A percentile compares a stretch with the other conserved stretches of the same genome.
Evolutionary conservation across 2,113 vertebrate genomes (phyloP).

Genomic region (Bolborhynchus lineola): DNA sequence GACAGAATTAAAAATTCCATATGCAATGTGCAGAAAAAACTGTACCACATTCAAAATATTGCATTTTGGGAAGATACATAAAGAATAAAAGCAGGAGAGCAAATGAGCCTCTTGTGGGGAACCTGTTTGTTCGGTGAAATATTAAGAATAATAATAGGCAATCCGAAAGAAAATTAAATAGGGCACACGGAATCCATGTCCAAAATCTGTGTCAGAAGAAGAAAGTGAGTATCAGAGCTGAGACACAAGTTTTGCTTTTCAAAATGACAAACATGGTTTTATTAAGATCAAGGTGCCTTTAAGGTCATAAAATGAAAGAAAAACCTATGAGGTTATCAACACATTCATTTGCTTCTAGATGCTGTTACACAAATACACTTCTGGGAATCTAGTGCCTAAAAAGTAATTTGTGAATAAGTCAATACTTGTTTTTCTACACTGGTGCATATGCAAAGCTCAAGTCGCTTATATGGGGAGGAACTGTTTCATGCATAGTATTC

Average conservation of each 20-base stretch:
- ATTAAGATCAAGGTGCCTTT: not conserved
- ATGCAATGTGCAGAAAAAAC: not conserved
- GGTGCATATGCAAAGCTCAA: not conserved
- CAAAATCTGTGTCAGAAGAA: not conserved
- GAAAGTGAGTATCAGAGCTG: not conserved
- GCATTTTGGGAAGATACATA: not conserved
- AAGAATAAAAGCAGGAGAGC: not conserved
- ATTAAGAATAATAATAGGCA: not conserved
- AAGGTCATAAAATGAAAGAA: constrained; percentile 20
- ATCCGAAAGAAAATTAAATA: not conserved
- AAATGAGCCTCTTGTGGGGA: not conserved
- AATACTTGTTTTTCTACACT: constrained; percentile 9
- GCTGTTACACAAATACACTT: not conserved
- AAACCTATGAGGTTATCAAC: not conserved
- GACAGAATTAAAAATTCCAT: not conserved
- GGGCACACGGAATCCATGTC: not conserved
- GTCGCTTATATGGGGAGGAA: constrained; percentile 25
- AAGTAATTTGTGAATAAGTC: constrained; percentile 22
- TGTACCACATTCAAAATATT: not conserved
- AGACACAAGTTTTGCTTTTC: not conserved
- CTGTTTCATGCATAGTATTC: constrained; percentile 11
- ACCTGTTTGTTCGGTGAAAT: not conserved
- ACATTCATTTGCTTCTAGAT: not conserved
- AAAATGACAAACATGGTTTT: not conserved
- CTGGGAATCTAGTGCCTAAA: constrained; percentile 17